Percentiles rank a stretch among this genome's conserved stretches.
phyloP scores from a whole-genome alignment of 2,797 vertebrate genomes.

The Sebastes itinus region DNA sequence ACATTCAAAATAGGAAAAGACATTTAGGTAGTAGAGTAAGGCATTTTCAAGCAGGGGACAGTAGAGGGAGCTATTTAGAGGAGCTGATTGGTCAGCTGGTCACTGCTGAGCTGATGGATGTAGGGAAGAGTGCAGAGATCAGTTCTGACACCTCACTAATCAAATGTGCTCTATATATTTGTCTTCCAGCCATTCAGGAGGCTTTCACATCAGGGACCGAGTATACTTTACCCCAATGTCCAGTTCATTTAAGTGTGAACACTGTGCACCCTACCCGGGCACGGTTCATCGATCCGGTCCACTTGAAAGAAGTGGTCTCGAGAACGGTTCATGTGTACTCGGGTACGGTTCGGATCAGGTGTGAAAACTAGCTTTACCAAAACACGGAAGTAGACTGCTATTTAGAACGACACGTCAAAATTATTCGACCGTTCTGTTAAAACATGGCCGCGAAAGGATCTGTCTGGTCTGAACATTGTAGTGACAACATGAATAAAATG shows the following conservation, averaged over 20 bases:
- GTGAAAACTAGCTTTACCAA: no score
- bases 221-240: no score
- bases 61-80: conserved; percentile 18
- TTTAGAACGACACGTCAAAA: no score
- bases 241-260: no score
- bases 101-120: not conserved
- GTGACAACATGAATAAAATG: no score
- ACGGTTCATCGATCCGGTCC: no score
- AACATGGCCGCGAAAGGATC: not conserved
- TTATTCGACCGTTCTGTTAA: not conserved
- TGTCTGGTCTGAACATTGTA: not conserved
- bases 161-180: not conserved
- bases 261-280: no score
- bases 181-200: not conserved
- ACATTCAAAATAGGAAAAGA: not conserved
- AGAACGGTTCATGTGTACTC: no score
- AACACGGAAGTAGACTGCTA: no score
- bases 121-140: not conserved
- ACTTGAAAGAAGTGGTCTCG: no score
- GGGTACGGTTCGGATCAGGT: no score
- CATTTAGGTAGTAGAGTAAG: not conserved
- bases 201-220: no score
- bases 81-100: conserved; percentile 10
- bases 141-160: not conserved
- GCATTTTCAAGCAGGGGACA: not conserved